Percentiles rank a stretch among this genome's conserved stretches.
phyloP scores from a whole-genome alignment of 2,888 invertebrate species.

The Xanthia togata region DNA sequence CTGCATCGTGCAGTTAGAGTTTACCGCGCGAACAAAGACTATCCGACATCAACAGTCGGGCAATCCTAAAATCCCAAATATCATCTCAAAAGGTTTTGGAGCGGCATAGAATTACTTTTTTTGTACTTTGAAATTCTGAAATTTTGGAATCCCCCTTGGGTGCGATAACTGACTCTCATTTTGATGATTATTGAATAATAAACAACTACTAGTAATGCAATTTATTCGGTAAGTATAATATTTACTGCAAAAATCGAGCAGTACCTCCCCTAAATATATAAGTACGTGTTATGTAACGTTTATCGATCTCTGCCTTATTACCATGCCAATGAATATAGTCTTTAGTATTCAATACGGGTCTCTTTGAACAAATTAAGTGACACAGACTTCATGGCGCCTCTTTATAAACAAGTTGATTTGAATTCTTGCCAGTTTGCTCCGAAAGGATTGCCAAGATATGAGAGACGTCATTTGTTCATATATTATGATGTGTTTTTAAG shows the following conservation, averaged over 20 bases:
- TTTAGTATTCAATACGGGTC: constrained; percentile 38
- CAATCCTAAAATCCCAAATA: no score
- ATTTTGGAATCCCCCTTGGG: not conserved
- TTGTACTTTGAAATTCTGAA: not conserved
- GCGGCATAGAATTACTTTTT: no score
- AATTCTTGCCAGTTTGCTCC: constrained; percentile 74
- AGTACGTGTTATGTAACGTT: not conserved
- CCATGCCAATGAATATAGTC: not conserved
- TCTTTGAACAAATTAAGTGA: constrained; percentile 45
- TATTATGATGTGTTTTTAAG: constrained; percentile 16
- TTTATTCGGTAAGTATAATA: not conserved
- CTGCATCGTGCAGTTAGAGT: no score
- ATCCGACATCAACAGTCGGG: no score
- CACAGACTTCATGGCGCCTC: constrained; percentile 58
- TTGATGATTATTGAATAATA: not conserved
- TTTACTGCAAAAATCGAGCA: not conserved
- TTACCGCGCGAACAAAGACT: no score
- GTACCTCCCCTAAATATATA: not conserved
- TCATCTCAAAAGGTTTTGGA: no score
- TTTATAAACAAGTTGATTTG: constrained; percentile 80
- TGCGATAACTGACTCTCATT: not conserved
- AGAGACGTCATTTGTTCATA: constrained; percentile 43
- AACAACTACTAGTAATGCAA: not conserved
- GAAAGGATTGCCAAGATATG: constrained; percentile 59
- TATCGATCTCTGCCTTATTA: not conserved